A percentile compares a stretch with the other conserved stretches of the same genome.
These are phyloP conservation scores for Sebastes baramenuke DNA, from an alignment of 2,797 vertebrate genomes.

Conservation along the genomic window DNA sequence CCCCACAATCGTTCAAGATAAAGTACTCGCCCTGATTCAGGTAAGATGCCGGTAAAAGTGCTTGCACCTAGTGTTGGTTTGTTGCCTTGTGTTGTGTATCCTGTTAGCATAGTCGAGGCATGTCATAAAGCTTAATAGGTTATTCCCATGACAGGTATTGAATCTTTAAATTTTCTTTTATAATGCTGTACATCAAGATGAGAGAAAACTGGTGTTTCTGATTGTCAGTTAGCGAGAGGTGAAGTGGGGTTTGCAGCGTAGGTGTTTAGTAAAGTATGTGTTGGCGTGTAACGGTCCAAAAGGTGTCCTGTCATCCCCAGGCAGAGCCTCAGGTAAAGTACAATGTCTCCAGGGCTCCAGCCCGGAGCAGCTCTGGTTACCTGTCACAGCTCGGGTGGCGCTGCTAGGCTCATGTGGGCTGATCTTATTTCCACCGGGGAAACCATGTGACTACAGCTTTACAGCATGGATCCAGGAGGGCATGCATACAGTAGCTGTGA, in stretches of 20 bases:
- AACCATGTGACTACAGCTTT: constrained; percentile 13
- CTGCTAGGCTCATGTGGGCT: constrained; percentile 47
- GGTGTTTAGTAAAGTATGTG: constrained; percentile 9
- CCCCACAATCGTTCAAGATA: constrained; percentile 96
- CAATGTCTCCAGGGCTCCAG: constrained; percentile 33
- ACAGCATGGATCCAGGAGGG: constrained; percentile 1
- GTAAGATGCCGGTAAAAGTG: constrained; percentile 65
- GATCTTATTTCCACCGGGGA: constrained; percentile 65
- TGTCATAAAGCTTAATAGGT: background rate
- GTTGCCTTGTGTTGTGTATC: background rate
- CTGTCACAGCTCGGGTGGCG: constrained; percentile 71
- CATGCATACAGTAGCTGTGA: background rate
- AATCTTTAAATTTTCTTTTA: background rate
- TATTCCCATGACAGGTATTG: background rate
- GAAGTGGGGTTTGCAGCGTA: background rate
- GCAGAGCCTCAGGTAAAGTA: constrained; percentile 44
- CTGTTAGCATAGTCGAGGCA: background rate
- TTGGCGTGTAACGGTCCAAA: background rate
- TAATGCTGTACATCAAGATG: background rate
- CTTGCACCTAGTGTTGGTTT: background rate
- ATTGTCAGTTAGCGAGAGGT: background rate
- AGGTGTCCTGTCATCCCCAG: constrained; percentile 31
- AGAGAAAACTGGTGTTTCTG: background rate
- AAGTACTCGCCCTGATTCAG: constrained; percentile 97
- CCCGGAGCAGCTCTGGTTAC: constrained; percentile 69